A percentile compares a stretch with the other conserved stretches of the same genome.
Evolutionary conservation across 2,888 invertebrate genomes (phyloP).

Genomic region (Amblyjoppa fuscipennis): DNA sequence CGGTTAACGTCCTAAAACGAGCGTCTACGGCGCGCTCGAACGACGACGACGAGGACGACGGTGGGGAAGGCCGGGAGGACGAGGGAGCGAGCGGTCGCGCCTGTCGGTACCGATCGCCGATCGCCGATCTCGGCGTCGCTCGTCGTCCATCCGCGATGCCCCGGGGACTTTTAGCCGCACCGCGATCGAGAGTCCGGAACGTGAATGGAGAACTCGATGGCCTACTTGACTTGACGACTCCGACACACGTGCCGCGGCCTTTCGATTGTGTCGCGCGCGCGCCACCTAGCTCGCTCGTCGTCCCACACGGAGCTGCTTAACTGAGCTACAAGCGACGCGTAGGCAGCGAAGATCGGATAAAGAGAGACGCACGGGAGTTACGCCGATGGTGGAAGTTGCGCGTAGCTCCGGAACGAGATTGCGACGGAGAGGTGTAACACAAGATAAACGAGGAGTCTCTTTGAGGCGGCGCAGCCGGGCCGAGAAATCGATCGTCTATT

Average conservation of each 20-base stretch:
- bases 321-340: neutral
- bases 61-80: neutral
- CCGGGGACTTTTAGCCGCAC: constrained; percentile 31
- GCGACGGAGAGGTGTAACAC: constrained; percentile 23
- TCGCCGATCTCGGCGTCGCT: constrained; percentile 34
- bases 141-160: constrained; percentile 45
- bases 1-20: constrained; percentile 46
- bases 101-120: constrained; percentile 44
- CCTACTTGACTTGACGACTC: constrained; percentile 69
- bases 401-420: neutral
- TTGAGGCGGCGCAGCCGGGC: neutral
- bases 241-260: constrained; percentile 44
- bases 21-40: neutral
- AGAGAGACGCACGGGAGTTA: neutral
- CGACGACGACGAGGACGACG: neutral
- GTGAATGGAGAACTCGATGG: constrained; percentile 74
- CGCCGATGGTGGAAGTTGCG: neutral
- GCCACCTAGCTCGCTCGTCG: neutral
- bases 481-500: constrained; percentile 38
- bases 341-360: neutral
- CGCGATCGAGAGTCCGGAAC: constrained; percentile 68
- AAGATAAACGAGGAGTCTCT: neutral
- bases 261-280: constrained; percentile 41
- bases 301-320: constrained; percentile 26
- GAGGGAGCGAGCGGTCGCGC: constrained; percentile 2